These are phyloP conservation scores for Solea solea DNA, from an alignment of 2,113 vertebrate species.

Conservation along the genomic window DNA sequence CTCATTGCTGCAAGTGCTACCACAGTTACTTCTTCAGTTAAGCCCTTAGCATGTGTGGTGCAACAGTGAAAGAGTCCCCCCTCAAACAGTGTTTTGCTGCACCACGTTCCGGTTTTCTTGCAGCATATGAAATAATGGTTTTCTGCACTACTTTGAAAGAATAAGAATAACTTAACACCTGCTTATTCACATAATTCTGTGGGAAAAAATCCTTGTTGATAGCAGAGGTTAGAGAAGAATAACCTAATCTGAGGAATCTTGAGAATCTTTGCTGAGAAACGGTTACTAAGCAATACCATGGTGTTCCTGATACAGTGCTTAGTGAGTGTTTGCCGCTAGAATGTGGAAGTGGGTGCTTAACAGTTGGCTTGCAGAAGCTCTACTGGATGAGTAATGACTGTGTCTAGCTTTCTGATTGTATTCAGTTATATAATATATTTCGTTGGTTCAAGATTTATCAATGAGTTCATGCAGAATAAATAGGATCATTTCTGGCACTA, in stretches of 20 bases:
- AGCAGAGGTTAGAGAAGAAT: not conserved
- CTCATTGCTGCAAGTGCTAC: too few relatives aligned
- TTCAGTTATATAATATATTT: not conserved
- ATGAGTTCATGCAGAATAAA: not conserved
- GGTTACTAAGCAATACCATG: not conserved
- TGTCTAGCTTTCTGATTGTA: not conserved
- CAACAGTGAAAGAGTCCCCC: too few relatives aligned
- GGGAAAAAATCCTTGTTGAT: too few relatives aligned
- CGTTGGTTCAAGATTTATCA: not conserved
- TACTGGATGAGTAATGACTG: not conserved
- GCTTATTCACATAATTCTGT: too few relatives aligned
- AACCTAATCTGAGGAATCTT: too few relatives aligned
- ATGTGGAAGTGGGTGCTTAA: not conserved
- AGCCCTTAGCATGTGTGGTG: too few relatives aligned
- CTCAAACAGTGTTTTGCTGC: too few relatives aligned
- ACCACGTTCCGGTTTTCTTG: too few relatives aligned
- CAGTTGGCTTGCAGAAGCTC: not conserved
- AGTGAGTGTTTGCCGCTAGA: not conserved
- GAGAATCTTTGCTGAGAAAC: not conserved
- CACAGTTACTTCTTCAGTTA: too few relatives aligned
- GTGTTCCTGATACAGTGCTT: not conserved
- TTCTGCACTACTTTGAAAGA: too few relatives aligned
- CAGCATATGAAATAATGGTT: too few relatives aligned
- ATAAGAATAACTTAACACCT: too few relatives aligned
- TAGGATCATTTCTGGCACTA: not conserved